Conservation (phyloP, 2,888 invertebrate genomes). For the Chironomus riparius region DNA sequence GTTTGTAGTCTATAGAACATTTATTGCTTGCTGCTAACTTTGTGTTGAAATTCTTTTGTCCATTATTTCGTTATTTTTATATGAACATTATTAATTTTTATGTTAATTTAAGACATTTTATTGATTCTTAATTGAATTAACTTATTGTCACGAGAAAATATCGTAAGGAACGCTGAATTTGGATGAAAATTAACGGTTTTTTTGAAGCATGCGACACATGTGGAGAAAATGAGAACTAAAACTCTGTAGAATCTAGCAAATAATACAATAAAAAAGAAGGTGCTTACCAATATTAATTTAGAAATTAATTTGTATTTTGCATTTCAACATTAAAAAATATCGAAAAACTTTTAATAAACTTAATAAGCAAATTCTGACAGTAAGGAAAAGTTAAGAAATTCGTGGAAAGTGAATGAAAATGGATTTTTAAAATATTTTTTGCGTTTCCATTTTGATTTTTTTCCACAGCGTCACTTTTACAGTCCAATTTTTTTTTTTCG, state of each 20-base stretch:
- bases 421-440: background rate
- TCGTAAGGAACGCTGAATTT: background rate
- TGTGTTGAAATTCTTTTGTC: background rate
- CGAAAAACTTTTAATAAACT: background rate
- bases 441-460: constrained; percentile 4
- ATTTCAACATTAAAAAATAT: background rate
- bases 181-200: background rate
- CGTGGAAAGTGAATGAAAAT: background rate
- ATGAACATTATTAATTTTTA: background rate
- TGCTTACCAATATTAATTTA: background rate
- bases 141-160: background rate
- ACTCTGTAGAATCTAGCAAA: background rate
- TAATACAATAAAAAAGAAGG: background rate
- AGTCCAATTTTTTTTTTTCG: background rate
- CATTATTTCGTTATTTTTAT: background rate
- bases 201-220: background rate
- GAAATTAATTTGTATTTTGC: background rate
- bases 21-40: background rate
- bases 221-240: background rate
- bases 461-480: background rate
- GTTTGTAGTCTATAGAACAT: background rate
- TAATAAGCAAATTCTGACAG: background rate
- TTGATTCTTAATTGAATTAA: background rate
- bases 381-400: background rate
- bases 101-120: too few relatives aligned